phyloP scores from a whole-genome alignment of 1,140 invertebrate genomes.

The Uloborus diversus region DNA sequence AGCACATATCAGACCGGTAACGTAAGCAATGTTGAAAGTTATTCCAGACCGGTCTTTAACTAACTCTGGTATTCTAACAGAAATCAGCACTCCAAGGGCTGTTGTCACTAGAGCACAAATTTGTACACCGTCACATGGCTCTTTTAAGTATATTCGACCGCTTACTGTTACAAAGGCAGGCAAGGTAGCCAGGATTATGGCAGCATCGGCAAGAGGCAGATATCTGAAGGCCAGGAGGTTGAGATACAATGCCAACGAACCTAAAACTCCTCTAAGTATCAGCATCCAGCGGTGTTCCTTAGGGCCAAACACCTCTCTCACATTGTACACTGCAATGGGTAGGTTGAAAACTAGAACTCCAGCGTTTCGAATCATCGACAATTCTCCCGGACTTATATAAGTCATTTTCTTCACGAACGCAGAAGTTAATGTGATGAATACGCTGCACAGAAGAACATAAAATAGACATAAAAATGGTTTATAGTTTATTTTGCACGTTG shows the following conservation, averaged over 20 bases:
- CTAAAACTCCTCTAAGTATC: neutral
- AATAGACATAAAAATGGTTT: neutral
- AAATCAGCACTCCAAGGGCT: neutral
- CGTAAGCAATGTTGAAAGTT: neutral
- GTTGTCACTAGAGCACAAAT: neutral
- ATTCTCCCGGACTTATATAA: neutral
- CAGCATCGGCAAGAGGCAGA: neutral
- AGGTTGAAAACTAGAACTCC: neutral
- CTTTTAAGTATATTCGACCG: neutral
- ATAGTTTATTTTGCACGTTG: neutral
- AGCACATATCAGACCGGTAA: neutral
- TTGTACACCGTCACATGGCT: neutral
- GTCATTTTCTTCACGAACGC: neutral
- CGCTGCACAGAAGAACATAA: neutral
- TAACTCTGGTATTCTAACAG: neutral
- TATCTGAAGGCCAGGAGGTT: neutral
- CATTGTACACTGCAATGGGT: neutral
- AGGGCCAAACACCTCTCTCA: neutral
- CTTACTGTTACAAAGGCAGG: neutral
- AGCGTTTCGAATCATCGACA: neutral
- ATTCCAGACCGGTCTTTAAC: neutral
- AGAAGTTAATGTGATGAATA: neutral
- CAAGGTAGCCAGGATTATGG: neutral
- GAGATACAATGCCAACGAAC: neutral
- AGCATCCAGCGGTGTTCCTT: neutral